phyloP scores from a whole-genome alignment of 1,140 invertebrate species.

The Caenorhabditis latens region DNA sequence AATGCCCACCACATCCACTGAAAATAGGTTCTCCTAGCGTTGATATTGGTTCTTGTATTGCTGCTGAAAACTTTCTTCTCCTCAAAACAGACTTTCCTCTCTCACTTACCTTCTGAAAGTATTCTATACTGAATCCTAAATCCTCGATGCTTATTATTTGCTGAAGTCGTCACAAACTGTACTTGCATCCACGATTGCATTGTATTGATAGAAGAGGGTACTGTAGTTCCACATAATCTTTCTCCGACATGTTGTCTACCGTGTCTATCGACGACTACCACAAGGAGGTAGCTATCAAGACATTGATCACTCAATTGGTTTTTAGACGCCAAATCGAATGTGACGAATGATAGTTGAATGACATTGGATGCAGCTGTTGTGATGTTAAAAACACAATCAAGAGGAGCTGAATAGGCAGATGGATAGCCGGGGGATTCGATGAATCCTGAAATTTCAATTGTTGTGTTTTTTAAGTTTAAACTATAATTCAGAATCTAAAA shows the following conservation, averaged over 20 bases:
- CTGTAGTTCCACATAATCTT: slow-evolving; percentile 39
- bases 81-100: too few relatives aligned
- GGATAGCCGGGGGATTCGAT: slow-evolving; percentile 56
- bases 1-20: slow-evolving; percentile 52
- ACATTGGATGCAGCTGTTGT: slow-evolving; percentile 55
- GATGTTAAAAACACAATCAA: slow-evolving; percentile 57
- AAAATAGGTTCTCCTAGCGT: slow-evolving; percentile 33
- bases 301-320: slow-evolving; percentile 53
- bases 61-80: slow-evolving; percentile 22
- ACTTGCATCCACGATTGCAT: slow-evolving; percentile 58
- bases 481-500: background rate
- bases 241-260: slow-evolving; percentile 62
- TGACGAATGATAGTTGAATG: slow-evolving; percentile 54
- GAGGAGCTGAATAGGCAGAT: slow-evolving; percentile 17
- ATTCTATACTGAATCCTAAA: slow-evolving; percentile 58
- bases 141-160: slow-evolving; percentile 24
- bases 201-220: slow-evolving; percentile 48
- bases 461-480: background rate
- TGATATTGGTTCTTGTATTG: slow-evolving; percentile 54
- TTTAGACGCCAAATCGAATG: slow-evolving; percentile 49
- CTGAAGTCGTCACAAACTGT: slow-evolving; percentile 51
- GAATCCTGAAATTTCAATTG: slow-evolving; percentile 13
- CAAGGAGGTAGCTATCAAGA: slow-evolving; percentile 56
- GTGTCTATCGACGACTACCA: slow-evolving; percentile 57
- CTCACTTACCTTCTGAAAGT: slow-evolving; percentile 47